phyloP scores from a whole-genome alignment of 2,797 vertebrate genomes.

The Tachyglossus aculeatus region DNA sequence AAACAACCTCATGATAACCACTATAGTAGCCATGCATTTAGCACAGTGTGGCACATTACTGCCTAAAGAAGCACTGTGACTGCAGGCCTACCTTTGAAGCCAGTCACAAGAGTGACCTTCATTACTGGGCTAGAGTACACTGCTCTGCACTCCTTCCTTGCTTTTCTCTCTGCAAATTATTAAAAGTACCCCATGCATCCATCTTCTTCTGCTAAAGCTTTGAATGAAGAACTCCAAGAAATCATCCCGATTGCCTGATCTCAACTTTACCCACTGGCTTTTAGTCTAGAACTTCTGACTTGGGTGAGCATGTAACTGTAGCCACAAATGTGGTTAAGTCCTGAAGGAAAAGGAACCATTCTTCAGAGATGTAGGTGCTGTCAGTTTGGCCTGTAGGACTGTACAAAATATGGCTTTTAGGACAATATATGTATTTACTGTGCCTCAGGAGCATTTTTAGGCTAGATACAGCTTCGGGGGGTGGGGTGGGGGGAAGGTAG shows the following conservation, averaged over 20 bases:
- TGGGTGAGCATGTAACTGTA: background rate
- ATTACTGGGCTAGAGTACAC: background rate
- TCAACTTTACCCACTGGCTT: background rate
- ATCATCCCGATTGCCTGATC: background rate
- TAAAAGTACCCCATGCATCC: background rate
- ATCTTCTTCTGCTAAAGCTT: background rate
- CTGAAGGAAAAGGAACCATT: constrained; percentile 18
- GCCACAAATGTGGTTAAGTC: background rate
- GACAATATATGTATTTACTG: background rate
- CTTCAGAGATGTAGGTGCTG: background rate
- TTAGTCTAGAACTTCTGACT: background rate
- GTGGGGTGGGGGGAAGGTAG: background rate
- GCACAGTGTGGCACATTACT: constrained; percentile 1
- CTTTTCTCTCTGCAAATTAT: background rate
- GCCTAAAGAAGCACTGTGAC: background rate
- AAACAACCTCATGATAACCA: constrained; percentile 17
- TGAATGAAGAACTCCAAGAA: background rate
- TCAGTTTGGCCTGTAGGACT: constrained; percentile 24
- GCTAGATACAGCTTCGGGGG: constrained; percentile 1
- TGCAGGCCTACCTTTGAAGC: background rate
- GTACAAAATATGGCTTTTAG: background rate
- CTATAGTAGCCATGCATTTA: background rate
- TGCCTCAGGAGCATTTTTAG: background rate
- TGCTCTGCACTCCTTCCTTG: background rate
- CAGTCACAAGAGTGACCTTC: background rate